These are phyloP conservation scores for Clitarchus hookeri DNA, from an alignment of 2,888 invertebrate genomes.

Conservation along the genomic window DNA sequence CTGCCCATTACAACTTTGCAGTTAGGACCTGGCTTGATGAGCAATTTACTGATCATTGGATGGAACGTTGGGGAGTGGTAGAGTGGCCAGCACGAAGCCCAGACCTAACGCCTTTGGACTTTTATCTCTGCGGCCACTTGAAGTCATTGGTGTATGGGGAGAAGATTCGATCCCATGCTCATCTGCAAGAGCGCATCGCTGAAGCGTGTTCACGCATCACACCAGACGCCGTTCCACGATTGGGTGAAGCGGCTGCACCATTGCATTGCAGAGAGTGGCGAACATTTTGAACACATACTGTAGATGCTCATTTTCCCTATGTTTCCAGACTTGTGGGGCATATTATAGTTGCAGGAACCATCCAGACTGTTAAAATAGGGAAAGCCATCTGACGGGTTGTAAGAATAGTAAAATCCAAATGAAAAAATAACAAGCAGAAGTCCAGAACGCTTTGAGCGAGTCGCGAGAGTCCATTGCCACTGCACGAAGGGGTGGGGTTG, in stretches of 20 bases:
- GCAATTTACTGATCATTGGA: background rate
- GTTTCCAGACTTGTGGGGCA: background rate
- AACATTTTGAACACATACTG: background rate
- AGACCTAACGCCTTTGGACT: slow-evolving; percentile 4
- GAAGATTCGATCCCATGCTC: background rate
- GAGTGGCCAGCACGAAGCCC: background rate
- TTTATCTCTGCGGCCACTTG: background rate
- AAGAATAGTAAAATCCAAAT: too few relatives aligned
- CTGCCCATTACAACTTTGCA: background rate
- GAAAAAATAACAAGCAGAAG: too few relatives aligned
- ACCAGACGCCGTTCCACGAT: background rate
- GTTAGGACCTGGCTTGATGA: background rate
- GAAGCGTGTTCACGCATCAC: background rate
- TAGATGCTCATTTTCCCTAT: background rate
- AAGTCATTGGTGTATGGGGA: background rate
- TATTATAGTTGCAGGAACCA: too few relatives aligned
- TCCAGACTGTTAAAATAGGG: too few relatives aligned
- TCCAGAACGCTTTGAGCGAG: too few relatives aligned
- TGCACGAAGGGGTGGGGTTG: too few relatives aligned
- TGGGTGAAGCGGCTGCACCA: background rate
- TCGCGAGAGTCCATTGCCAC: too few relatives aligned
- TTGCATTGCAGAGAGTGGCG: background rate
- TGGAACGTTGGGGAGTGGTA: background rate
- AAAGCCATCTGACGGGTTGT: too few relatives aligned
- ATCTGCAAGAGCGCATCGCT: background rate